Base-by-base conservation (phyloP, 2,113 vertebrate species). In the Albula goreensis region DNA sequence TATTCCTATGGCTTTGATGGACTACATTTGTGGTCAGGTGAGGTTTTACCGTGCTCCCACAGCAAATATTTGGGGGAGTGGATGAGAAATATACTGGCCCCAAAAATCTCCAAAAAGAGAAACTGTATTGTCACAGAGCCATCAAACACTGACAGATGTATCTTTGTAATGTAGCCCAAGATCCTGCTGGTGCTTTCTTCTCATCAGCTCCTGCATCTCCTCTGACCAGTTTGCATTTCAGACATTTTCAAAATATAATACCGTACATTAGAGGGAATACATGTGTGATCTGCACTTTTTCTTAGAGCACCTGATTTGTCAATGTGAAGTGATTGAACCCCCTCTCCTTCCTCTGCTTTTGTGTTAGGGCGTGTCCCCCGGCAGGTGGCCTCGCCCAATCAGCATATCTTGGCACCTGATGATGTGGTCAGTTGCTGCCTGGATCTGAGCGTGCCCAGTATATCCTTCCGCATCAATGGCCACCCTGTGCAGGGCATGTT, bases 401-500 rank as follows among this genome's bases (percentile, higher is more conserved):
- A 97, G 88, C 97, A 98, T 89, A 82, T 94, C 50, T 90, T 98
- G 89, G 93, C 95, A 1, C 92, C 95, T 0, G 97, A 97, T 31
- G 97, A 98, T 0, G 97, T 98, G 19, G 93, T 98, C 87, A 98
- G 97, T 94, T 98, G 97, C 91, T 98, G 97, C 89, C 91, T 98
- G 89, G 97, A 98, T 89, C 93, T 98, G 83, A 97, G 95, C 0
- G 97, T 98, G 12, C 97, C 97, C 0, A 98, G 97, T 56, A 98
- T 98, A 91, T 98, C 97, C 82, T 97, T 98, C 88, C 97, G 97
- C 4, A 96, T 98, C 90, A 98, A 98, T 6, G 97, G 97, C 9
- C 96, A 96, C 87, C 97, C 97, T 0, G 97, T 98, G 81, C 97
- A 98, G 90, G 97, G 97, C 0, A 97, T 98, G 96, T 98, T 98